phyloP scores from a whole-genome alignment of 2,888 invertebrate genomes.

The Cantharis lateralis region DNA sequence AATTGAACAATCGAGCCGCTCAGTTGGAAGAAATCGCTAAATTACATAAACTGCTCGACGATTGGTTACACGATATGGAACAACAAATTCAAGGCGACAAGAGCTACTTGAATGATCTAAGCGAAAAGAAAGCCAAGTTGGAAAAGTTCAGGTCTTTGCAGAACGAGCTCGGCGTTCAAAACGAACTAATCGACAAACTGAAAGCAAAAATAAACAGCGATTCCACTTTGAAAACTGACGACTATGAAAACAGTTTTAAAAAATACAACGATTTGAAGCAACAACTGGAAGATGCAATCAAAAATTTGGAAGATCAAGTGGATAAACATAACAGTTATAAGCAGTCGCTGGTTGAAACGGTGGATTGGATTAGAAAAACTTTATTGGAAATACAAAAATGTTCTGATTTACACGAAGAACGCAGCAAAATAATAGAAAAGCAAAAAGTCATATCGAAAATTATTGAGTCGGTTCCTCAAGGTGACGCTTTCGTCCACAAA shows the following conservation, averaged over 20 bases:
- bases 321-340: constrained; percentile 87
- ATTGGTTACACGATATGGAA: constrained; percentile 90
- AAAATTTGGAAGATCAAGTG: constrained; percentile 79
- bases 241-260: constrained; percentile 71
- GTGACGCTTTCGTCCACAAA: constrained; percentile 73
- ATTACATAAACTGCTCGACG: constrained; percentile 76
- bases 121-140: constrained; percentile 86
- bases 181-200: constrained; percentile 76
- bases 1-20: constrained; percentile 72
- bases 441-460: constrained; percentile 75
- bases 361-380: constrained; percentile 83
- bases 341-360: constrained; percentile 77
- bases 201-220: constrained; percentile 76
- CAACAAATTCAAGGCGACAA: constrained; percentile 79
- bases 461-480: constrained; percentile 70
- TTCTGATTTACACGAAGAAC: constrained; percentile 87
- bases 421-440: constrained; percentile 75
- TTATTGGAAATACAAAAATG: constrained; percentile 83
- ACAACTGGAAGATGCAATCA: constrained; percentile 67
- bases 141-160: constrained; percentile 86
- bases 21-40: constrained; percentile 89
- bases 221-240: constrained; percentile 60
- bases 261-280: constrained; percentile 74
- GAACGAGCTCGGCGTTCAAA: constrained; percentile 80
- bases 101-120: constrained; percentile 78